Conservation (phyloP, 35 echinoderm and acorn worm genomes). For the Strongylocentrotus purpuratus region DNA sequence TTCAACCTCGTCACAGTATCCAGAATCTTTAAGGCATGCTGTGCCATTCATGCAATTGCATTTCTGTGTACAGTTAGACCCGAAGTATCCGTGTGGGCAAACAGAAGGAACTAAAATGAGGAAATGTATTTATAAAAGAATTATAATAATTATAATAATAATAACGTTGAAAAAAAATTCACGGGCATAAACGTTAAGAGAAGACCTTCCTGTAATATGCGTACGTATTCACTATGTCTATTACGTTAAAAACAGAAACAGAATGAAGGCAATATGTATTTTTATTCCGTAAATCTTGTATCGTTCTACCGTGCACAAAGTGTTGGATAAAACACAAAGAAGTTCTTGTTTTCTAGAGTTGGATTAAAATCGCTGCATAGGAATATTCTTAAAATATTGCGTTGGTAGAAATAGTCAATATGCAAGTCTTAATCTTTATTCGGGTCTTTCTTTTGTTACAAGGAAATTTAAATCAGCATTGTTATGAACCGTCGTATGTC, state of each 20-base stretch:
- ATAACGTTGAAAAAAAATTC: neutral
- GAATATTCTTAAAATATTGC: neutral
- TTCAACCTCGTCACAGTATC: neutral
- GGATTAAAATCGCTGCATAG: neutral
- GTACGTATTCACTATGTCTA: no score
- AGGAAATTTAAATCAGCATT: neutral
- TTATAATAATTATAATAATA: neutral
- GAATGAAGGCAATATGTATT: neutral
- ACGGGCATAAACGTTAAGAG: neutral
- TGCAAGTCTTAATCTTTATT: neutral
- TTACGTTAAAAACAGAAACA: no score
- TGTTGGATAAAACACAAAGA: neutral
- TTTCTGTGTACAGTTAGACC: neutral
- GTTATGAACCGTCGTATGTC: neutral
- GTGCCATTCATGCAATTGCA: neutral
- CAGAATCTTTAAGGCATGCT: neutral
- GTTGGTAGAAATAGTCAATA: neutral
- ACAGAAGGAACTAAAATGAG: neutral
- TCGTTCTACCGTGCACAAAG: no score
- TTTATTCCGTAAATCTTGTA: no score
- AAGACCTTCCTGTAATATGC: neutral
- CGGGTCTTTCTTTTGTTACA: neutral
- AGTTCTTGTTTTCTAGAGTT: neutral
- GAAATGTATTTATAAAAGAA: neutral
- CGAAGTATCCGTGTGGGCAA: neutral